These are phyloP conservation scores for Synodontis membranacea DNA, from an alignment of 2,113 vertebrate genomes.

Conservation along the genomic window DNA sequence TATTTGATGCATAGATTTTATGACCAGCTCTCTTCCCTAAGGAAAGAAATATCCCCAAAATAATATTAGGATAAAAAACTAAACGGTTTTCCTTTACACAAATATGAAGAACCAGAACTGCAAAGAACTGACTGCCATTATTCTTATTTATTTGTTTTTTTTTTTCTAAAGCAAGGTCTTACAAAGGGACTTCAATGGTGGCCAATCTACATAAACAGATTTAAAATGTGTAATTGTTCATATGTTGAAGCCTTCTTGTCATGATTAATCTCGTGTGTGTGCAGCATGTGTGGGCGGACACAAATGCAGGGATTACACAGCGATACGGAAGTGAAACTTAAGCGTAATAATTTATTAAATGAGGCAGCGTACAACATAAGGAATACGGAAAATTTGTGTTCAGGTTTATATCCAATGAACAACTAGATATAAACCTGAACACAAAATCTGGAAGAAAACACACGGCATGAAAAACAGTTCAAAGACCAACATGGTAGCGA, in stretches of 20 bases:
- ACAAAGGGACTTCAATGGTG: not conserved
- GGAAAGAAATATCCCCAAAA: not conserved
- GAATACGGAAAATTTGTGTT: too few relatives aligned
- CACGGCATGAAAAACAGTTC: too few relatives aligned
- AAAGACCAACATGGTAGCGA: too few relatives aligned
- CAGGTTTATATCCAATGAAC: too few relatives aligned
- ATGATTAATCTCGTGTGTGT: too few relatives aligned
- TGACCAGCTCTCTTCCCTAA: conserved; percentile 22
- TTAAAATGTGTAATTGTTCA: not conserved
- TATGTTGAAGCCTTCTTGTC: not conserved
- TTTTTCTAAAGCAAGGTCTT: not conserved
- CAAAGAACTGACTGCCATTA: not conserved
- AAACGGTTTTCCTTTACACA: not conserved
- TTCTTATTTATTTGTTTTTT: not conserved
- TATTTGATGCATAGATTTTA: not conserved
- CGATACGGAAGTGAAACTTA: too few relatives aligned
- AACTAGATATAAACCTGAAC: too few relatives aligned
- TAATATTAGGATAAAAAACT: not conserved
- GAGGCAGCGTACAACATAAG: too few relatives aligned
- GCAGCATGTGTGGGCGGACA: too few relatives aligned
- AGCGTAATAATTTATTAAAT: too few relatives aligned
- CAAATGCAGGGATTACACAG: too few relatives aligned
- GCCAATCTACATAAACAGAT: not conserved
- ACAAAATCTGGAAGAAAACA: too few relatives aligned
- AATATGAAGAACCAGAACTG: not conserved